Evolutionary conservation across 2,113 vertebrate species (phyloP), one percentile per base, ranked within the genome.

Genomic region (Promerops cafer): DNA sequence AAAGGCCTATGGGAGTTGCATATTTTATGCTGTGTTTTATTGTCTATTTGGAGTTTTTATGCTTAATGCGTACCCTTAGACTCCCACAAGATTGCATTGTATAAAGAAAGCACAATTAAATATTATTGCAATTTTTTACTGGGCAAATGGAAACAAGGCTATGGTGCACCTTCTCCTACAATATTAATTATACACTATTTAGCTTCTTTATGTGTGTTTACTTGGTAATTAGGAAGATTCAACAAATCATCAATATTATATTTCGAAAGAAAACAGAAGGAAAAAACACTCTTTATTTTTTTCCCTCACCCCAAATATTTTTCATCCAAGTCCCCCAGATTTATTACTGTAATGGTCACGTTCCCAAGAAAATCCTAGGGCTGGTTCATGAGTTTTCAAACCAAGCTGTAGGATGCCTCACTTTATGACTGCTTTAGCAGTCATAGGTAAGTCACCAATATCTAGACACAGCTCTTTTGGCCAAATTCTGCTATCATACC

Each of bases 131-230:
- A 65, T 65, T 84, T 96, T 96, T 96, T 96, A 85, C 54, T 31
- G 95, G 78, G 90, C 66, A 95, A 93, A 96, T 13, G 17, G 68
- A 81, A 96, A 69, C 40, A 56, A 87, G 31, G 21, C 68, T 77
- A 21, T 57, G 56, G n/a, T 93, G 87, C 57, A 93, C n/a, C 60
- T 94, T 83, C 49, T 95, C 91, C 81, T 94, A 19, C 82, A 81
- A 39, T 94, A 91, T 95, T 96, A 98, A 97, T 97, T 96, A 89
- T 75, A 87, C 44, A 91, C 61, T 80, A 76, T 96, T 97, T 97
- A 95, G 66, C 60, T 98, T 96, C 68, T 68, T 97, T 96, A 86
- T 96, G 63, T 93, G 74, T 96, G 68, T 95, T 97, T 98, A 97
- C 87, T 93, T 94, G 95, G 81, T 92, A 97, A 95, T 97, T 97